Base-by-base conservation (phyloP, 2,113 vertebrate species). In the Scatophagus argus region DNA sequence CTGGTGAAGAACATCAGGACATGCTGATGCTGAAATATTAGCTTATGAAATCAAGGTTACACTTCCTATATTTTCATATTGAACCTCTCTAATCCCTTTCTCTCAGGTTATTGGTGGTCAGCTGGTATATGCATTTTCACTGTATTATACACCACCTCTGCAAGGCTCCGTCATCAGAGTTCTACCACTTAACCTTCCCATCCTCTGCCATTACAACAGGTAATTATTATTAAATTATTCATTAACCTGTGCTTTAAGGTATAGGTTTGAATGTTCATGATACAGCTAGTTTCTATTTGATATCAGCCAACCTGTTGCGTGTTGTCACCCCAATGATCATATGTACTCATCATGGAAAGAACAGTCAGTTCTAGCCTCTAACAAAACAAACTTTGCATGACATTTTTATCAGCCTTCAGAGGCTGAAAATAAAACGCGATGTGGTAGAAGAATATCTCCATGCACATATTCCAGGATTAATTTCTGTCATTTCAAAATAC, bases 131-230 rank as follows among this genome's bases (percentile, higher is more conserved):
- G 70, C 81, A 16, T 89, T 81, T 49, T 23, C 32, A 0, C 52
- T 94, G 29, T 2, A 0, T 2, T 93, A 91, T 32, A 75, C 23
- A 12, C 87, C 93, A 4, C 85, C 85, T 41, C 73, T 44, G 2
- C 86, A 90, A 61, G 87, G 38, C 8, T 5, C n/a, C 0, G 51
- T 93, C 23, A 64, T 93, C 71, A 79, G 94, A 81, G 88, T 78
- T 1, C 29, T 74, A 21, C 87, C 91, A 0, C 84, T 94, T 3
- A 23, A 59, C 1, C 66, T 93, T 8, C 81, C 82, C 29, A 77
- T 94, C 49, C 79, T 91, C 38, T 94, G 93, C 64, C 27, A 64
- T 13, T 93, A 93, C 72, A 87, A 94, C 84, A 87, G 93, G 92
- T 94, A 79, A 78, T 2, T 11, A 47, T 47, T 25, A 6, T n/a